Evolutionary conservation across 2,113 vertebrate genomes (phyloP), one percentile per base, ranked within the genome.

Genomic region (Girardinichthys multiradiatus): DNA sequence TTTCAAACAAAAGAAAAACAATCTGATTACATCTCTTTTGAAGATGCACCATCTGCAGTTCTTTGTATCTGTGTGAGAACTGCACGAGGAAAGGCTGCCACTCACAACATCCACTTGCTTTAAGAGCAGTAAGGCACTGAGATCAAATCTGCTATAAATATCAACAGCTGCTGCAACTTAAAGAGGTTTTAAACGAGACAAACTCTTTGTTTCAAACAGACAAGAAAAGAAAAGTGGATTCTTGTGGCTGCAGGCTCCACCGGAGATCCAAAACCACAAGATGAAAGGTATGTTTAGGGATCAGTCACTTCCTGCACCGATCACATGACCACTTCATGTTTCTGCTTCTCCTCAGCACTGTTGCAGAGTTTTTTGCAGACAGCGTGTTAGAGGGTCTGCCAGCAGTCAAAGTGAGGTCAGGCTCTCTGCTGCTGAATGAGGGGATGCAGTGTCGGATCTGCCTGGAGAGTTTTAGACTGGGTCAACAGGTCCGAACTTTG

Each of bases 401-500:
- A 11, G n/a, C 74, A 2, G 28, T 86, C 39, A 64, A 74, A 31
- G 81, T 95, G 62, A 91, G 91, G 9, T 83, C 80, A 33, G 75
- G 80, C 3, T 94, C 92, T 82, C 85, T 64, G 45, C 91, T 95
- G 35, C 87, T 95, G 74, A 85, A 84, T 35, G 89, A 80, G 0
- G 94, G 94, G 2, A 82, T 82, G 72, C 95, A 95, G 68, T 93
- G 92, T 66, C 92, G 93, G 39, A 80, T 94, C 59, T 96, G 95
- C 81, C 72, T 96, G 84, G 92, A 90, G 77, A 73, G 75, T 9
- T 96, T 96, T 69, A 15, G 0, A 14, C 57, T 79, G 61, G 91
- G 92, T 33, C 93, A 95, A 48, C 57, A 70, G 0, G 62, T 79
- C 67, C 91, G 92, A 79, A 64, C 74, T 31, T 90, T 95, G 35